Conservation (phyloP, 2,888 invertebrate species). For the Nomada ferruginata region DNA sequence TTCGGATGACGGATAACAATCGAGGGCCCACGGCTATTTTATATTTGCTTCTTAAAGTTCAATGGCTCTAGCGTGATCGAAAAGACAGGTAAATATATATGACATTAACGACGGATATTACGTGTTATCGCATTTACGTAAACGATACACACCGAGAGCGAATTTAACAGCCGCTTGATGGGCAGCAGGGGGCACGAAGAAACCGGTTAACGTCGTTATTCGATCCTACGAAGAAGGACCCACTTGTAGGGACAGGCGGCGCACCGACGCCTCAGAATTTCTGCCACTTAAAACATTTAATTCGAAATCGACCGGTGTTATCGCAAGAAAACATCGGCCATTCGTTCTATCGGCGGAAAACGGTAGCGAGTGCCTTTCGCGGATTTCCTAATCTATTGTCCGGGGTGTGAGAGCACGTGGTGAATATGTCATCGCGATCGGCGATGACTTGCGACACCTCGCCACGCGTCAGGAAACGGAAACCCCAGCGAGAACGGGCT, state of each 20-base stretch:
- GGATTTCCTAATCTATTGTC: constrained; percentile 67
- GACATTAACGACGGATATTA: constrained; percentile 50
- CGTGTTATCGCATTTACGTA: constrained; percentile 60
- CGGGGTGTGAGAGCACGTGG: constrained; percentile 40
- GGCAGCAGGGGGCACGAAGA: constrained; percentile 27
- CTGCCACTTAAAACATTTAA: neutral
- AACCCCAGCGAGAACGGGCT: constrained; percentile 20
- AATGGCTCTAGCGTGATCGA: neutral
- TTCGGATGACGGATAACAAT: neutral
- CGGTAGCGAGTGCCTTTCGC: constrained; percentile 23
- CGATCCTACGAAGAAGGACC: constrained; percentile 27
- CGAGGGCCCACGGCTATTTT: too few relatives aligned
- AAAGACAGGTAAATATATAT: constrained; percentile 1
- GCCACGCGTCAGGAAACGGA: constrained; percentile 51
- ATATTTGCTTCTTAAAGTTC: too few relatives aligned
- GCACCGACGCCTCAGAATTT: constrained; percentile 2
- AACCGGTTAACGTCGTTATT: constrained; percentile 71
- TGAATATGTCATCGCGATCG: constrained; percentile 47
- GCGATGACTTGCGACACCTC: constrained; percentile 59
- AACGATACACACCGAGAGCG: constrained; percentile 65
- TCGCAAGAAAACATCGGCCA: constrained; percentile 6
- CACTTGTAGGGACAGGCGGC: neutral
- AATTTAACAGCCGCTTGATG: constrained; percentile 62
- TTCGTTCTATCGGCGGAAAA: constrained; percentile 29
- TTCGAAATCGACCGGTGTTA: constrained; percentile 19